Evolutionary conservation across 2,888 invertebrate species (phyloP), one percentile per base, ranked within the genome.

Genomic region (Philereme transversata): DNA sequence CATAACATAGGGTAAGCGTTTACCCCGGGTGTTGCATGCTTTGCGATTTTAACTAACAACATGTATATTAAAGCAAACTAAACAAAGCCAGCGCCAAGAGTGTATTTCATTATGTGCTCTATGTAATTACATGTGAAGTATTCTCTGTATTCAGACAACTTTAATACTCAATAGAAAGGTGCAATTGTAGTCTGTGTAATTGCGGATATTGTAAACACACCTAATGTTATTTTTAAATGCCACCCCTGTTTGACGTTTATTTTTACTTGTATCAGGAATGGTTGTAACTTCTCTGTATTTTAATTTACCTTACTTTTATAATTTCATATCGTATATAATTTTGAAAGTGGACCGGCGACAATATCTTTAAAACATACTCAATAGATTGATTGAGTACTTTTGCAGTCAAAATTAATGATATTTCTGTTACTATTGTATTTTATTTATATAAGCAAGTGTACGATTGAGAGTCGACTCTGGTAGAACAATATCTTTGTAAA

Each of bases 111-210:
- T 36, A 36, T 5, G 8, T 40, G 40, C 8, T 5, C 8, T 40
- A 8, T 7, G 40, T 5, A 40, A 7, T 36, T 5, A 36, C 7
- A 5, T 36, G 7, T 36, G 40, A 22, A 40, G 9, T 6, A 6
- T 46, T 22, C 22, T 40, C 9, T 50, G 33, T 9, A 50, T 41
- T 51, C 8, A 9, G 40, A 33, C 34, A 43, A 34, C 35, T 48
- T 47, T 5, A 4, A 47, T 54, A 47, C 54, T 44, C 45, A 33
- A 48, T 46, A n/a, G 34, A 49, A 57, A 57, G 56, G 56, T 57
- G 49, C 50, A 50, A 46, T 44, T 38, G 7, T 43, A 56, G 44
- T 50, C 56, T 49, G 56, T 22, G n/a, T 44, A 35, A 41, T 49
- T 4, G 50, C 45, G 45, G 38, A 50, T 36, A 36, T 38, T 33